These are phyloP conservation scores for Oceanodroma tethys DNA, from an alignment of 2,113 vertebrate genomes.

Conservation along the genomic window DNA sequence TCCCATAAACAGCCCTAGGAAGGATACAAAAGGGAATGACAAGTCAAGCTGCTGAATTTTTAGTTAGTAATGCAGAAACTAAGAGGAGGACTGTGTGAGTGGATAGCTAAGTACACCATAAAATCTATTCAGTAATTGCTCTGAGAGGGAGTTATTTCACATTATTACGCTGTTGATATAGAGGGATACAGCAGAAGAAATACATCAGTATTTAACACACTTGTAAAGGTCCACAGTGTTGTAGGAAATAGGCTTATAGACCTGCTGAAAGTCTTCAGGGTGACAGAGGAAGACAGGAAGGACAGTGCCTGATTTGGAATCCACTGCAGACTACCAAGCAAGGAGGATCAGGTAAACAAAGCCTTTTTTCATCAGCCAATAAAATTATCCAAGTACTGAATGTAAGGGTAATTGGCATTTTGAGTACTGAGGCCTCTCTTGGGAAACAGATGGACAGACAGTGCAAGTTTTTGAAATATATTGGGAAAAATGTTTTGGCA, in stretches of 20 bases:
- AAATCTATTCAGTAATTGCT: neutral
- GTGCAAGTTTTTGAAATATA: neutral
- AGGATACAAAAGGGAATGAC: neutral
- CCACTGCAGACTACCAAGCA: neutral
- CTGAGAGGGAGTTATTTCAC: neutral
- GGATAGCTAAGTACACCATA: neutral
- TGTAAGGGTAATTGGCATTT: neutral
- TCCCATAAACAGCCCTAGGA: neutral
- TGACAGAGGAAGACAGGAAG: neutral
- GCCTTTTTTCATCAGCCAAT: neutral
- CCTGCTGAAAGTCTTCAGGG: neutral
- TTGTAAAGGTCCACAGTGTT: neutral
- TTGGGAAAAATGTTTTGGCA: neutral
- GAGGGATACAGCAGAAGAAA: neutral
- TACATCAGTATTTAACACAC: neutral
- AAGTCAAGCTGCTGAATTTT: neutral
- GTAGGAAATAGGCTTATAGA: neutral
- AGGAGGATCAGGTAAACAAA: neutral
- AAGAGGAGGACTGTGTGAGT: neutral
- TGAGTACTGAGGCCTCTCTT: neutral
- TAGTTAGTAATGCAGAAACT: neutral
- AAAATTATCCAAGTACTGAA: neutral
- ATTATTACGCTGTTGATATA: neutral
- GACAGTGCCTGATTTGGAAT: neutral
- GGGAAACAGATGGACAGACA: neutral